These are phyloP conservation scores for Hipposideros armiger DNA, from an alignment of 2,113 vertebrate genomes.

Conservation along the genomic window DNA sequence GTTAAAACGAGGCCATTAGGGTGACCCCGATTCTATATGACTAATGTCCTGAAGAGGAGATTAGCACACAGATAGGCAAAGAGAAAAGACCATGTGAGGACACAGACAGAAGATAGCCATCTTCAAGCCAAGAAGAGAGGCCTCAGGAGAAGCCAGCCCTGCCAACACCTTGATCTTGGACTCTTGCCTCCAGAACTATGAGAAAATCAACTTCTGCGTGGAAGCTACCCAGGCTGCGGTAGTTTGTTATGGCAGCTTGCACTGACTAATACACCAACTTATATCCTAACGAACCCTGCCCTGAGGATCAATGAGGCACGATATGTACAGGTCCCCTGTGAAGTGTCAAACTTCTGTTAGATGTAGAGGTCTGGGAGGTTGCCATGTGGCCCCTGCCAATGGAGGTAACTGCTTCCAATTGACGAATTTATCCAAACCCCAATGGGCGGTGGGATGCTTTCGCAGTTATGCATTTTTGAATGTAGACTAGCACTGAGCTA, in stretches of 20 bases:
- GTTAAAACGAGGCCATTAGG: background rate
- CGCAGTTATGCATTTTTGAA: background rate
- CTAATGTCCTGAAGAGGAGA: background rate
- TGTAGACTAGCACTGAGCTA: background rate
- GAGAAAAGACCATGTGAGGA: background rate
- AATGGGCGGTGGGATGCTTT: background rate
- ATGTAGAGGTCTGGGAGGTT: background rate
- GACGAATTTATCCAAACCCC: background rate
- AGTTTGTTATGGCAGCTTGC: too few relatives aligned
- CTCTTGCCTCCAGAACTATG: background rate
- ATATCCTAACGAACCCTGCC: background rate
- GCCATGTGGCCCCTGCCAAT: background rate
- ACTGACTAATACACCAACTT: too few relatives aligned
- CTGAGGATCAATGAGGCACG: background rate
- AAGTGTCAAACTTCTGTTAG: background rate
- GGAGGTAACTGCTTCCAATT: background rate
- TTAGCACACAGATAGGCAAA: background rate
- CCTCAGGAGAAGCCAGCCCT: background rate
- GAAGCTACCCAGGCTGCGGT: background rate
- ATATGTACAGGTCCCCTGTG: accelerated
- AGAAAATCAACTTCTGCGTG: background rate
- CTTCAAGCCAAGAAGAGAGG: background rate
- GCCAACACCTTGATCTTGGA: too few relatives aligned
- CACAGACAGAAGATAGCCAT: background rate
- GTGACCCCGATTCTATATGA: background rate